Conservation (phyloP, 2,797 vertebrate species). For the Falco novaeseelandiae region DNA sequence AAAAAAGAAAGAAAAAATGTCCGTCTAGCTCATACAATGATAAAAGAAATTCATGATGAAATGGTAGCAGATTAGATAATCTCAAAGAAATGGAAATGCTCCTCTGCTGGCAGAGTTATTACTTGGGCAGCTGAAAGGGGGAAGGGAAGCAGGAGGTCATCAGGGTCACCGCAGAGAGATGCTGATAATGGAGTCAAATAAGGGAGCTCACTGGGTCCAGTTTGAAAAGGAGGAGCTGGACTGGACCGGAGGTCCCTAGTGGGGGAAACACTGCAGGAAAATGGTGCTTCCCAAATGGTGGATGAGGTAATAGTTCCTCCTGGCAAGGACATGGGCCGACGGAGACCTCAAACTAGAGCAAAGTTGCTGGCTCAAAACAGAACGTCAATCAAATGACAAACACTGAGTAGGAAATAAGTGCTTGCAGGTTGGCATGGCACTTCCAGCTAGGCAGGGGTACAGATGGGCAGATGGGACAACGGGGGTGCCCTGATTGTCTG, state of each 20-base stretch:
- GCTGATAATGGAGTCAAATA: neutral
- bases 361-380: neutral
- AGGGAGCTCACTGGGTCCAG: slow-evolving; percentile 5
- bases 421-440: neutral
- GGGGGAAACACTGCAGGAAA: slow-evolving; percentile 7
- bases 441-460: neutral
- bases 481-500: neutral
- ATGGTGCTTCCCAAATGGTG: slow-evolving; percentile 35
- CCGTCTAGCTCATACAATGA: slow-evolving; percentile 56
- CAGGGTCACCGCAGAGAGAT: neutral
- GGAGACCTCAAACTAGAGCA: neutral
- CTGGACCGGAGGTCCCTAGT: neutral
- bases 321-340: neutral
- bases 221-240: slow-evolving; percentile 17
- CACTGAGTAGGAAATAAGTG: neutral
- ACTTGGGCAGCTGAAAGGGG: slow-evolving; percentile 50
- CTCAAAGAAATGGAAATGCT: slow-evolving; percentile 77
- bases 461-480: neutral
- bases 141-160: slow-evolving; percentile 30
- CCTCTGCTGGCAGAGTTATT: slow-evolving; percentile 56
- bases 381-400: neutral
- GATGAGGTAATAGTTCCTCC: neutral
- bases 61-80: slow-evolving; percentile 75
- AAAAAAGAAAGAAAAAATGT: slow-evolving; percentile 38
- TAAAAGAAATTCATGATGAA: slow-evolving; percentile 68